These are phyloP conservation scores for Molossus alvarezi DNA, from an alignment of 2,797 vertebrate genomes.

Conservation along the genomic window DNA sequence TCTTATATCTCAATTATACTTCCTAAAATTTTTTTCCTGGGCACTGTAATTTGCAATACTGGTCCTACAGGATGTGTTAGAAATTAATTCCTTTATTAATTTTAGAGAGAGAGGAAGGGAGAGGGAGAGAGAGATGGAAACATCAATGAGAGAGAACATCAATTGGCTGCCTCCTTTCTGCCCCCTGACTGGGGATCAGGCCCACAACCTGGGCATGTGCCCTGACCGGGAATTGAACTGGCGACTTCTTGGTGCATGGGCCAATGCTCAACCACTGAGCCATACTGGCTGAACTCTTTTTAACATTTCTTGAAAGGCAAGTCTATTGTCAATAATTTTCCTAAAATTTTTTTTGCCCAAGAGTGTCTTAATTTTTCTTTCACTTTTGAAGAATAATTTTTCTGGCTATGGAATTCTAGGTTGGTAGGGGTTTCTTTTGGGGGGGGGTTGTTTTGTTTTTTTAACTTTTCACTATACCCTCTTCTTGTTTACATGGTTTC, in stretches of 20 bases:
- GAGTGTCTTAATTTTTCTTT: not conserved
- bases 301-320: not conserved
- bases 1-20: not conserved
- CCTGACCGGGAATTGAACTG: no score
- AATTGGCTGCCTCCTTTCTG: no score
- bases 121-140: no score
- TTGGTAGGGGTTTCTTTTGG: not conserved
- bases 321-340: not conserved
- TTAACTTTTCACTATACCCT: not conserved
- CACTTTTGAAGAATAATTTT: constrained; percentile 21
- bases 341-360: not conserved
- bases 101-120: no score
- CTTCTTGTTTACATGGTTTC: not conserved
- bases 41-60: not conserved
- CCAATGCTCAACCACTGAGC: no score
- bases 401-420: not conserved
- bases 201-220: no score
- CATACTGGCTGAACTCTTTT: not conserved
- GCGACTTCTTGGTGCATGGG: no score
- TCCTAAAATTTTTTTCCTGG: not conserved
- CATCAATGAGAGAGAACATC: no score
- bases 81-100: no score
- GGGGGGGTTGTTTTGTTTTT: no score
- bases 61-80: no score
- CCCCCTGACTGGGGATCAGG: no score